phyloP scores from a whole-genome alignment of 1,140 invertebrate genomes.

The Drosophila guanche region DNA sequence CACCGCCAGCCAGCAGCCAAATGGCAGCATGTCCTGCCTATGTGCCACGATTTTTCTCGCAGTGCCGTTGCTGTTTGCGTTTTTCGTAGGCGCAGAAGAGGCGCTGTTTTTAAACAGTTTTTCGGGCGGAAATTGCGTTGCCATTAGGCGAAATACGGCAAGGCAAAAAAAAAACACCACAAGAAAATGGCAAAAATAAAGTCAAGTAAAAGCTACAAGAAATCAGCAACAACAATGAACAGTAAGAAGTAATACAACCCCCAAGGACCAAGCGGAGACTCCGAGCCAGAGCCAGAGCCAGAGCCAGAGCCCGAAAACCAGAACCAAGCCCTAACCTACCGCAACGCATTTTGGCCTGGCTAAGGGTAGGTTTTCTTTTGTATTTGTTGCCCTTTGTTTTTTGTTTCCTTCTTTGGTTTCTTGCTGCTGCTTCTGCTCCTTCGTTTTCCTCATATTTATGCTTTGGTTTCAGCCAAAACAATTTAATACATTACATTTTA shows the following conservation, averaged over 20 bases:
- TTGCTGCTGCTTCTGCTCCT: background rate
- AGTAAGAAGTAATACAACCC: background rate
- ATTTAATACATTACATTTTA: constrained; percentile 77
- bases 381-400: constrained; percentile 8
- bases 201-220: constrained; percentile 35
- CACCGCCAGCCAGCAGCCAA: background rate
- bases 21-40: background rate
- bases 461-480: constrained; percentile 61
- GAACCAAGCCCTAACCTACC: constrained; percentile 57
- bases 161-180: constrained; percentile 21
- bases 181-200: constrained; percentile 55
- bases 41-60: background rate
- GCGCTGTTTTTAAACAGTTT: constrained; percentile 57
- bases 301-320: too few species aligned
- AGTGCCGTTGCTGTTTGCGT: constrained; percentile 15
- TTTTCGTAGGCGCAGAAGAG: constrained; percentile 54
- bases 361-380: constrained; percentile 62
- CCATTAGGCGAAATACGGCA: constrained; percentile 56
- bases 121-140: constrained; percentile 70
- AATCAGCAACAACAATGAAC: constrained; percentile 40
- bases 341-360: constrained; percentile 69
- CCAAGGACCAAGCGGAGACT: constrained; percentile 8
- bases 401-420: background rate
- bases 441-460: constrained; percentile 34
- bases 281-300: background rate